phyloP scores from a whole-genome alignment of 2,797 vertebrate genomes.

The Pseudocheirus occidentalis region DNA sequence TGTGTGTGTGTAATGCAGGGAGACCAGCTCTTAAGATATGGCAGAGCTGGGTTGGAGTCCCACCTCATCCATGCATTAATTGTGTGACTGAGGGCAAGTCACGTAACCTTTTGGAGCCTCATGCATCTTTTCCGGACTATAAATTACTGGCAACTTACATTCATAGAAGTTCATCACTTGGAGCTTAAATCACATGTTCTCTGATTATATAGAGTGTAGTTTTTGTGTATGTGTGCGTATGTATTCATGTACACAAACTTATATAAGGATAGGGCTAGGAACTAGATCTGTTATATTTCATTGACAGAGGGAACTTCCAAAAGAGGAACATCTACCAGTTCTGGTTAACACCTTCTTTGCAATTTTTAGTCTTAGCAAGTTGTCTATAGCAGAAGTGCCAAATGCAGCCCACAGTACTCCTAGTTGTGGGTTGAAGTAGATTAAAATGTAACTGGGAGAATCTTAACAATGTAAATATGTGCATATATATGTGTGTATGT shows the following conservation, averaged over 20 bases:
- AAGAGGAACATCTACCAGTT: too few relatives aligned
- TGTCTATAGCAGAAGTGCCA: too few relatives aligned
- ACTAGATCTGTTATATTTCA: not conserved
- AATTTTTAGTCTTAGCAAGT: too few relatives aligned
- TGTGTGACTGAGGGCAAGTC: not conserved
- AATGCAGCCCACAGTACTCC: too few relatives aligned
- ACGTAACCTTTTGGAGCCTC: not conserved
- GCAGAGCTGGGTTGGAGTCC: not conserved
- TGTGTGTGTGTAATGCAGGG: not conserved
- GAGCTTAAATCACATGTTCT: not conserved
- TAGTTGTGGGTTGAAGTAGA: not conserved
- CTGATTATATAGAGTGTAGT: not conserved
- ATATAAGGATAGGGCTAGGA: not conserved
- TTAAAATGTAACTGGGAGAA: not conserved
- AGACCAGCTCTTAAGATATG: not conserved
- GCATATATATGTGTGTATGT: too few relatives aligned
- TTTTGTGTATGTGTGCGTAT: not conserved
- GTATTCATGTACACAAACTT: not conserved
- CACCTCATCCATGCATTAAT: not conserved
- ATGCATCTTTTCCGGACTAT: not conserved
- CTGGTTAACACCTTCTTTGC: too few relatives aligned
- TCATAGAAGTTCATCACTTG: not conserved
- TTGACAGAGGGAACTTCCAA: too few relatives aligned
- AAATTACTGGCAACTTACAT: not conserved
- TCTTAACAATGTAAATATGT: not conserved